Conservation (phyloP, 2,888 invertebrate species). For the Callosobruchus maculatus region DNA sequence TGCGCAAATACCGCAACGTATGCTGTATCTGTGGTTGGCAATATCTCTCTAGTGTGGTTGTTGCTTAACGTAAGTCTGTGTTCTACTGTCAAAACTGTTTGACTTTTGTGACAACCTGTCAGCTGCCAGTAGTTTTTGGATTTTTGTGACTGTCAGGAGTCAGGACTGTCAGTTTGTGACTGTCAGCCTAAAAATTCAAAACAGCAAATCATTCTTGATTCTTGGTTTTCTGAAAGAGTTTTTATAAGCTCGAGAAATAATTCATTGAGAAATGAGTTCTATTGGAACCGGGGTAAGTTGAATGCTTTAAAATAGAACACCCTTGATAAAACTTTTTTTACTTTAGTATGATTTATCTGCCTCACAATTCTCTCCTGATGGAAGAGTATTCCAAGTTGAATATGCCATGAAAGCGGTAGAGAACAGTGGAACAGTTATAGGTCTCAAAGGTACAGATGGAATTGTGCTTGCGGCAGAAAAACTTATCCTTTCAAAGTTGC, state of each 20-base stretch:
- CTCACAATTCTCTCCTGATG: conserved; percentile 99
- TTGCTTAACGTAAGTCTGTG: too few relatives aligned
- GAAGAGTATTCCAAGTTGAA: conserved; percentile 98
- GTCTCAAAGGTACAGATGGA: conserved; percentile 91
- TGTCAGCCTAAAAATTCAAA: not conserved
- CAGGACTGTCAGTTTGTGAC: too few relatives aligned
- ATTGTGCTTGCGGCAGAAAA: conserved; percentile 98
- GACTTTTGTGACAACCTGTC: too few relatives aligned
- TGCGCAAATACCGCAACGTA: too few relatives aligned
- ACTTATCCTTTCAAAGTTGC: conserved; percentile 87
- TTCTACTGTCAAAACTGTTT: too few relatives aligned
- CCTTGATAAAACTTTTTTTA: conserved; percentile 6
- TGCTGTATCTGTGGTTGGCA: too few relatives aligned
- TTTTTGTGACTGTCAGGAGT: too few relatives aligned
- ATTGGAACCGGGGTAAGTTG: conserved; percentile 89
- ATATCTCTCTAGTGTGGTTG: too few relatives aligned
- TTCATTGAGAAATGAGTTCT: conserved; percentile 72
- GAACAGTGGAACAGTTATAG: conserved; percentile 84
- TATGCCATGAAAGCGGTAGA: conserved; percentile 99
- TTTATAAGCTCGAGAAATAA: not conserved
- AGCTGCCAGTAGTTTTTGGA: too few relatives aligned
- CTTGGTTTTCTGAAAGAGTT: not conserved
- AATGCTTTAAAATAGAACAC: not conserved
- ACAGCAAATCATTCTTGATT: not conserved
- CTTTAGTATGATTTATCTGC: conserved; percentile 97